Conservation (phyloP, 2,113 vertebrate genomes). For the Rallus limicola region DNA sequence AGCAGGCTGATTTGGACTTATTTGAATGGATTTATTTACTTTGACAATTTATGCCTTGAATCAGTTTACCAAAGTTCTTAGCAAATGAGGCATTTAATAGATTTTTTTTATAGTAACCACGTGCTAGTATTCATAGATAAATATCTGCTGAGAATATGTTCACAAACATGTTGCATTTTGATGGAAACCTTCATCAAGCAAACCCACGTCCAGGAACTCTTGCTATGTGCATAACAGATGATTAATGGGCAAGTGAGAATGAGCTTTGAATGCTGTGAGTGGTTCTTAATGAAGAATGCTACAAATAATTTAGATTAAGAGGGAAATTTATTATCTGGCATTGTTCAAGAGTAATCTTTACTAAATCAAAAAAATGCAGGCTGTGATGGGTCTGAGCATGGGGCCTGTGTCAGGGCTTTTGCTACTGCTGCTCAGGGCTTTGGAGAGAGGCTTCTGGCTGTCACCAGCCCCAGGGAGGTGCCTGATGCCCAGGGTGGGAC, state of each 20-base stretch:
- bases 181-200: background rate
- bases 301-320: background rate
- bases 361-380: background rate
- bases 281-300: background rate
- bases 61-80: background rate
- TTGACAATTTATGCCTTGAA: background rate
- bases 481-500: fast-evolving
- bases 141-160: background rate
- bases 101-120: background rate
- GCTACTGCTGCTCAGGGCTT: background rate
- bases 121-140: background rate
- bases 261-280: background rate
- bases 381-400: background rate
- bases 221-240: background rate
- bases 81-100: background rate
- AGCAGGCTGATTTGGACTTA: background rate
- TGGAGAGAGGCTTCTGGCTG: fast-evolving
- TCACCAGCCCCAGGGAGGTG: no score
- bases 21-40: background rate
- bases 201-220: background rate
- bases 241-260: background rate
- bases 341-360: background rate
- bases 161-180: background rate
- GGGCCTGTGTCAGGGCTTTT: background rate
- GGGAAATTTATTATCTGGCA: background rate